Percentiles rank a stretch among this genome's conserved stretches.
These are phyloP conservation scores for Lasioglossum oenotherae DNA, from an alignment of 2,888 invertebrate genomes.

Conservation along the genomic window DNA sequence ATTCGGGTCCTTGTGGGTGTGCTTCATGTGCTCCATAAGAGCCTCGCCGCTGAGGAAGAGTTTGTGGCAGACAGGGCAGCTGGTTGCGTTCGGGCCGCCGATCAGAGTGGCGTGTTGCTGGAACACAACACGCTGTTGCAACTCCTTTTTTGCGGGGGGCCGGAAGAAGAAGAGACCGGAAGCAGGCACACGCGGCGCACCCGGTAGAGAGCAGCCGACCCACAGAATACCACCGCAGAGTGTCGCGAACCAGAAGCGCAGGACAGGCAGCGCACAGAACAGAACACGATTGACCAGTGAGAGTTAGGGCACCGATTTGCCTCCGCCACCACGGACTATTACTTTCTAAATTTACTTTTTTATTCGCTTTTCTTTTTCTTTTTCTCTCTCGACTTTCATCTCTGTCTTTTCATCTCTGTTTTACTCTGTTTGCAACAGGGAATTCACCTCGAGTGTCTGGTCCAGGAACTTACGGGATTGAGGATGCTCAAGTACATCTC, in stretches of 20 bases:
- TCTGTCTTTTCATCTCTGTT: conserved; percentile 5
- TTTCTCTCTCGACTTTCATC: conserved; percentile 2
- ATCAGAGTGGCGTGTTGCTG: conserved; percentile 97
- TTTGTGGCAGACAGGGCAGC: conserved; percentile 97
- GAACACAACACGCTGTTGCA: conserved; percentile 97
- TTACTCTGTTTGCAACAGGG: conserved; percentile 58
- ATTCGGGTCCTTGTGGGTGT: conserved; percentile 96
- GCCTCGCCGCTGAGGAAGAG: conserved; percentile 97
- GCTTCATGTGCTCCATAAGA: conserved; percentile 98
- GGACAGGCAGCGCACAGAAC: conserved; percentile 82
- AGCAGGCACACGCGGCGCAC: conserved; percentile 73
- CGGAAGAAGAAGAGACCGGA: conserved; percentile 75
- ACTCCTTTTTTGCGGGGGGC: conserved; percentile 87
- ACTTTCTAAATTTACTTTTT: background rate
- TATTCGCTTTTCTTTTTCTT: background rate
- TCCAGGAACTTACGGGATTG: conserved; percentile 25
- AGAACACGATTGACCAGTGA: conserved; percentile 81
- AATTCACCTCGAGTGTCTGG: conserved; percentile 72
- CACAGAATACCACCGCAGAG: conserved; percentile 81
- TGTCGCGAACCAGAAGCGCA: conserved; percentile 81
- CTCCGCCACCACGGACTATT: conserved; percentile 71
- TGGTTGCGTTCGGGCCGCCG: conserved; percentile 95
- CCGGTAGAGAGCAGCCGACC: conserved; percentile 78
- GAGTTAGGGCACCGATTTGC: conserved; percentile 77
- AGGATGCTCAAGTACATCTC: background rate